phyloP scores from a whole-genome alignment of 2,888 invertebrate species.

The Emmelina monodactyla region DNA sequence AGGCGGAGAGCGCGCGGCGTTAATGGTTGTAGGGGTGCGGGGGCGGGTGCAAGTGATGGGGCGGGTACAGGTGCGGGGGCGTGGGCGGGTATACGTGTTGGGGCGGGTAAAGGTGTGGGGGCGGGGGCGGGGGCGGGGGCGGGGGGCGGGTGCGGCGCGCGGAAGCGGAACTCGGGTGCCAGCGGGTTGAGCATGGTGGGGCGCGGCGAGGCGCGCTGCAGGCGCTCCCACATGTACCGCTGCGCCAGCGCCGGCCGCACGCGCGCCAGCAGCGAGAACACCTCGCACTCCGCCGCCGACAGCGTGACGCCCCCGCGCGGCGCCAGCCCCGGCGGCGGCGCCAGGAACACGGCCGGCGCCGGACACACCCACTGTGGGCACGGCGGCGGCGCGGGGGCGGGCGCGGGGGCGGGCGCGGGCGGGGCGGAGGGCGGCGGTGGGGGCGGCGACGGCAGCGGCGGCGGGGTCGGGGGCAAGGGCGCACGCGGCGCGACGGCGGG shows the following conservation, averaged over 20 bases:
- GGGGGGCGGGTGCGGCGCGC: background rate
- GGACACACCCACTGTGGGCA: background rate
- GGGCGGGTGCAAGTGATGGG: no score
- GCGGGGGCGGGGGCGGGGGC: background rate
- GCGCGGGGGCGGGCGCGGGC: background rate
- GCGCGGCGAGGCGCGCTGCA: slow-evolving; percentile 13
- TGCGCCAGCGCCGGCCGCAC: slow-evolving; percentile 23
- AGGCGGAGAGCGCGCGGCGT: no score
- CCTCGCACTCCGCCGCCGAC: slow-evolving; percentile 28
- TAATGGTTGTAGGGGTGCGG: no score
- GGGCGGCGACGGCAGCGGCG: background rate
- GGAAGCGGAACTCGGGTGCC: slow-evolving; percentile 7
- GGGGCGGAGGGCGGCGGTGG: slow-evolving; percentile 1
- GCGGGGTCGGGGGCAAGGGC: slow-evolving; percentile 3
- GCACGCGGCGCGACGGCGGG: slow-evolving; percentile 2
- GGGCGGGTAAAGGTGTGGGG: background rate
- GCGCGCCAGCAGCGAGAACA: slow-evolving; percentile 25
- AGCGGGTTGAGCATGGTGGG: slow-evolving; percentile 4
- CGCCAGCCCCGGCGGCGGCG: slow-evolving; percentile 1
- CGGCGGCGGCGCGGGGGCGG: background rate
- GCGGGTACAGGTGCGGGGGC: no score
- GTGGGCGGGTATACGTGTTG: no score
- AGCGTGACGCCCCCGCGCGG: slow-evolving; percentile 20
- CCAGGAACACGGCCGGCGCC: background rate
- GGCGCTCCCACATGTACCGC: slow-evolving; percentile 34